These are phyloP conservation scores for Hedychridium roseum DNA, from an alignment of 2,888 invertebrate species.

Conservation along the genomic window DNA sequence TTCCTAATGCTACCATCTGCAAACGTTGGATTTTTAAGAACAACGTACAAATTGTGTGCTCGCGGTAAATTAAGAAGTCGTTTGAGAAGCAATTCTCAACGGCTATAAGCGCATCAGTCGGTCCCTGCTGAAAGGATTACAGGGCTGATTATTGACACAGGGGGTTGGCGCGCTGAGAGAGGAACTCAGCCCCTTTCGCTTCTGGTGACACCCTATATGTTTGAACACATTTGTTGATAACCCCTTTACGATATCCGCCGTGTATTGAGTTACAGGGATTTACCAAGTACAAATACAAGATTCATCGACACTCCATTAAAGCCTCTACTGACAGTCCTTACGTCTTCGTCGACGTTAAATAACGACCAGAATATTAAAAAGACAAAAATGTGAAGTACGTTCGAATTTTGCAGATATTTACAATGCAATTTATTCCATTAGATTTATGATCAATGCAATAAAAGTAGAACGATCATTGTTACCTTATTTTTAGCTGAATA, in stretches of 20 bases:
- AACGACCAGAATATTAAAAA: too few relatives aligned
- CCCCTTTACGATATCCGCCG: conserved; percentile 41
- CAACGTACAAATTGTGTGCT: too few relatives aligned
- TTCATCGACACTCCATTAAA: conserved; percentile 27
- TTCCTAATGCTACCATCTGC: too few relatives aligned
- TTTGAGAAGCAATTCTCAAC: conserved; percentile 55
- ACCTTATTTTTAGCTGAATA: too few relatives aligned
- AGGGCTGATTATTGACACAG: conserved; percentile 51
- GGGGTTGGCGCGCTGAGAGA: conserved; percentile 31
- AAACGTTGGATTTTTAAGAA: too few relatives aligned
- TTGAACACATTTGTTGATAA: conserved; percentile 63
- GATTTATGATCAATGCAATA: too few relatives aligned
- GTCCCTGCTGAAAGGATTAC: conserved; percentile 55
- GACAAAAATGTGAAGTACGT: too few relatives aligned
- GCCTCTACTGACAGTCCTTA: conserved; percentile 17
- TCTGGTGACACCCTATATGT: conserved; percentile 59
- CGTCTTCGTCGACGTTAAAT: conserved; percentile 3
- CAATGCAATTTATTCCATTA: too few relatives aligned
- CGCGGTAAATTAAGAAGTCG: conserved; percentile 53
- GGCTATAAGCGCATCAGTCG: conserved; percentile 50
- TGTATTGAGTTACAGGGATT: conserved; percentile 48
- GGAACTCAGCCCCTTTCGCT: conserved; percentile 32
- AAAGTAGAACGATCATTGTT: too few relatives aligned
- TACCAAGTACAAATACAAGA: conserved; percentile 36
- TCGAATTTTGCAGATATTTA: too few relatives aligned